Percentiles rank a stretch among this genome's conserved stretches.
These are phyloP conservation scores for Diogma glabrata DNA, from an alignment of 2,888 invertebrate species.

Conservation along the genomic window DNA sequence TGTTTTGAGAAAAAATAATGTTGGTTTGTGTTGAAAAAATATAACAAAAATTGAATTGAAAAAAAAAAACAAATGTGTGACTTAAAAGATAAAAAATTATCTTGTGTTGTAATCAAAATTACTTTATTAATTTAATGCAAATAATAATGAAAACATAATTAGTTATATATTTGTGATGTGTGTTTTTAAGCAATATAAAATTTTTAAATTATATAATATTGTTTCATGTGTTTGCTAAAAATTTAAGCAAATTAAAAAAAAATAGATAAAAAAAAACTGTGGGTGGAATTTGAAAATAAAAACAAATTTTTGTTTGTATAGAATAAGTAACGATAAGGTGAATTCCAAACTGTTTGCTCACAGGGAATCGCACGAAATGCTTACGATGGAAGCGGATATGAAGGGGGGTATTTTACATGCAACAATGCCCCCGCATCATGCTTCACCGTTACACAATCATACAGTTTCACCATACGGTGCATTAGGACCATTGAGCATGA, in stretches of 20 bases:
- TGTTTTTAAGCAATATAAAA: too few relatives aligned
- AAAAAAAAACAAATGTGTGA: too few relatives aligned
- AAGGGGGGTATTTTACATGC: slow-evolving; percentile 80
- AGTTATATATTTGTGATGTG: too few relatives aligned
- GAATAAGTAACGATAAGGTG: too few relatives aligned
- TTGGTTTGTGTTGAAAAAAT: too few relatives aligned
- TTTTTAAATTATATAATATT: not conserved
- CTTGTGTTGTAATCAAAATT: too few relatives aligned
- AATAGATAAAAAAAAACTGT: not conserved
- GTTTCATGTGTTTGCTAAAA: not conserved
- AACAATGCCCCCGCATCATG: slow-evolving; percentile 76
- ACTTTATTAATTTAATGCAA: too few relatives aligned
- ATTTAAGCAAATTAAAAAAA: slow-evolving; percentile 1
- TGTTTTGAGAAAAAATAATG: not conserved
- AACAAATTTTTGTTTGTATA: not conserved
- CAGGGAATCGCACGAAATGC: slow-evolving; percentile 65
- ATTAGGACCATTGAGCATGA: slow-evolving; percentile 59
- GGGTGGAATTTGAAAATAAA: not conserved
- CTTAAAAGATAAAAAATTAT: too few relatives aligned
- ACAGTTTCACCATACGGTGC: slow-evolving; percentile 52
- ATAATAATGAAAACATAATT: too few relatives aligned
- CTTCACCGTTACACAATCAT: slow-evolving; percentile 49
- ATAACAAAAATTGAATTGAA: too few relatives aligned
- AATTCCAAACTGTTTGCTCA: slow-evolving; percentile 74
- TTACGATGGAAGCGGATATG: slow-evolving; percentile 86